Evolutionary conservation across 2,797 vertebrate genomes (phyloP), one percentile per base, ranked within the genome.

Genomic region (Eleutherodactylus coqui): DNA sequence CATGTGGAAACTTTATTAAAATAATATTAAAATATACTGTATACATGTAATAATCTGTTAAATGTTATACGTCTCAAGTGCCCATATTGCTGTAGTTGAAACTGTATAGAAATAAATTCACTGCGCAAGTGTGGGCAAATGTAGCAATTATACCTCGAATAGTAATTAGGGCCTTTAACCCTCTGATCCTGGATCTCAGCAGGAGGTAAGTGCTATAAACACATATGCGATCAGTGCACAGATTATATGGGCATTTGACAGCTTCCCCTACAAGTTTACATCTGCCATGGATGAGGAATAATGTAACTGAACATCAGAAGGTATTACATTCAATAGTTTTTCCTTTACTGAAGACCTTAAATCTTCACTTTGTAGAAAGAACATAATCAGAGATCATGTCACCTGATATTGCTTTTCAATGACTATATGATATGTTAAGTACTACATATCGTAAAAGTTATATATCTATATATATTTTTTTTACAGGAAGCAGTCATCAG

Each of bases 401-500:
- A 4, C 27, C 49, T 17, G 2, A 3, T 51, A 51, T 51, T 11
- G n/a, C 13, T 36, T 69, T 69, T 24, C 17, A 13, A 0, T 60
- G 8, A 4, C 0, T 4, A 16, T 13, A n/a, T 70, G 36, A 70
- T 70, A 38, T 41, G 10, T 70, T 5, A 38, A 43, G 13, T 79
- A n/a, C n/a, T n/a, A n/a, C n/a, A 29, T 43, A 29, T 8, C 41
- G 14, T 79, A 4, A 79, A 4, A 2, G 6, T n/a, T n/a, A n/a
- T n/a, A n/a, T n/a, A n/a, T n/a, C n/a, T n/a, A n/a, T n/a, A n/a
- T 0, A 16, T 80, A 34, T 69, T 83, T 34, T 82, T 41, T 32
- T 34, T 88, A 10, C 92, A 99, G 98, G 98, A 99, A 90, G 98
- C 97, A 8, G 90, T 94, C 43, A 94, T 98, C 91, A 98, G 96